Conservation (phyloP, 2,888 invertebrate species). For the Sabellastarte sp. region DNA sequence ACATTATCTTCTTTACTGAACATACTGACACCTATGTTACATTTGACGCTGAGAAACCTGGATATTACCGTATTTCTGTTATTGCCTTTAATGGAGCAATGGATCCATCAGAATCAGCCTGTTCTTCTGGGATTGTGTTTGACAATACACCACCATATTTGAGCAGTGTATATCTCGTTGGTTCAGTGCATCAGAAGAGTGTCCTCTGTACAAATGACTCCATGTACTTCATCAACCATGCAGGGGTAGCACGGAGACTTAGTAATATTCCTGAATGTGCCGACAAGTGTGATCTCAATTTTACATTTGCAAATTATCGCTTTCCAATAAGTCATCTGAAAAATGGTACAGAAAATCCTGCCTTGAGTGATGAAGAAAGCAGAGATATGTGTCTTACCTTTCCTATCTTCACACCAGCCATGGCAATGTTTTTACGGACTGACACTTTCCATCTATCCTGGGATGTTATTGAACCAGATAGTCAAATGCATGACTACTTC, state of each 20-base stretch:
- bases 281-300: background rate
- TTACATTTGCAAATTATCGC: too few species aligned
- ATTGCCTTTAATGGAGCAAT: constrained; percentile 3
- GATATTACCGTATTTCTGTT: constrained; percentile 1
- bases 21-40: background rate
- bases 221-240: background rate
- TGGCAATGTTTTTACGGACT: background rate
- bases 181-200: background rate
- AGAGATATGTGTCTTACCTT: background rate
- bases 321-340: background rate
- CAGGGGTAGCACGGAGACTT: background rate
- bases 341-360: background rate
- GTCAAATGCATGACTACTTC: constrained; percentile 2
- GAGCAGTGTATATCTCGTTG: background rate
- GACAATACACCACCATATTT: background rate
- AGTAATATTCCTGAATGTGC: background rate
- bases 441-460: background rate
- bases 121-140: background rate
- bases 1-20: background rate
- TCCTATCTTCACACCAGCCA: background rate
- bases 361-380: background rate
- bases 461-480: background rate
- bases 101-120: constrained; percentile 1
- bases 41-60: background rate
- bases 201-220: background rate